Conservation (phyloP, 2,797 vertebrate genomes). For the Muscicapa striata region DNA sequence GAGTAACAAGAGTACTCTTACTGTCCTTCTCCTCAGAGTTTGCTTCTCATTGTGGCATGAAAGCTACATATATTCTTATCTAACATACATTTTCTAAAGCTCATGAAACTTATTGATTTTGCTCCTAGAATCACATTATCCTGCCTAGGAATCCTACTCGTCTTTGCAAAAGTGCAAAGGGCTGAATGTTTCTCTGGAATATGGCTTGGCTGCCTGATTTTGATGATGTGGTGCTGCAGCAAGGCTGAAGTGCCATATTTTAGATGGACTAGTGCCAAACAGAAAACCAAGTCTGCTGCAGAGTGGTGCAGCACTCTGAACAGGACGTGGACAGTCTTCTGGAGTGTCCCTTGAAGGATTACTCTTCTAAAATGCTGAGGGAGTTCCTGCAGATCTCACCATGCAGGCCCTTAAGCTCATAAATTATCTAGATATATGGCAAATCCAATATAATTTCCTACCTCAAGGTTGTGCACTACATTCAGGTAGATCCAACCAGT, state of each 20-base stretch:
- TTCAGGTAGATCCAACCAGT: not conserved
- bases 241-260: not conserved
- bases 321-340: not conserved
- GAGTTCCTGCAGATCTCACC: not conserved
- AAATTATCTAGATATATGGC: not conserved
- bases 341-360: not conserved
- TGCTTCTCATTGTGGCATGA: not conserved
- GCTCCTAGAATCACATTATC: not conserved
- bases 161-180: not conserved
- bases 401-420: not conserved
- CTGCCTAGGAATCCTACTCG: not conserved
- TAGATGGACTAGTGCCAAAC: not conserved
- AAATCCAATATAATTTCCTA: not conserved
- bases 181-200: not conserved
- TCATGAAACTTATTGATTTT: not conserved
- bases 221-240: not conserved
- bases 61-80: not conserved
- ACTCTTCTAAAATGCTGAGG: not conserved
- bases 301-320: not conserved
- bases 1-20: not conserved
- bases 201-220: not conserved
- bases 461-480: not conserved
- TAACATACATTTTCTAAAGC: not conserved
- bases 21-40: not conserved
- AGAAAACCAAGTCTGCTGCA: not conserved